Evolutionary conservation across 2,888 invertebrate species (phyloP), one percentile per base, ranked within the genome.

Genomic region (Drosophila koepferae): DNA sequence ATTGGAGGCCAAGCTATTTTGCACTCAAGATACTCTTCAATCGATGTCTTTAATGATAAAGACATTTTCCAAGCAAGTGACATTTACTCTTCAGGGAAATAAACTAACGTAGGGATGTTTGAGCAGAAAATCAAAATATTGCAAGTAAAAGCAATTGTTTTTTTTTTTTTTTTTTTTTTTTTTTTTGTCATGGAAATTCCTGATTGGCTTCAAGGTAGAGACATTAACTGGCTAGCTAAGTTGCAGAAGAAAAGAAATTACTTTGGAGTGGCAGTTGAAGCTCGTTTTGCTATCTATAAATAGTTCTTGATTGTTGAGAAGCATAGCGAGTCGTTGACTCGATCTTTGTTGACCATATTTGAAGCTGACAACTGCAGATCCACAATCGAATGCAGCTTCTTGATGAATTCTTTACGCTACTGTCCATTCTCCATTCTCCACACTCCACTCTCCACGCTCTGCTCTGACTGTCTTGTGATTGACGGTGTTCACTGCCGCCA

Each of bases 341-440:
- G 31, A 49, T 49, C 48, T 31, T 40, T 49, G 38, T 28, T 38
- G 59, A n/a, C 38, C 46, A 48, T 48, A 48, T 48, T 60, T 48
- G 59, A 28, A 31, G 40, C 49, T 60, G 48, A 60, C 40, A 60
- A 40, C 49, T 60, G 40, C 49, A 49, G 60, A 49, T 49, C 40
- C 31, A 14, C 31, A 38, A 23, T 9, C 38, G 48, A 49, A 40
- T 40, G 38, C 38, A 38, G 23, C 38, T 38, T 16, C 20, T 36
- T 23, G 53, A 48, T 14, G 59, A 5, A 8, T 31, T 18, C 38
- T 48, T 9, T 14, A 23, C 12, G 23, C 23, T n/a, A 5, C 36
- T 36, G 40, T 38, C 18, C 16, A 28, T 23, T 23, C 23, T 2
- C 10, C 34, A 10, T 18, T n/a, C n/a, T 18, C 18, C 43, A 5